Base-by-base conservation (phyloP, 2,888 invertebrate species). In the Arrhopalites spinosus region DNA sequence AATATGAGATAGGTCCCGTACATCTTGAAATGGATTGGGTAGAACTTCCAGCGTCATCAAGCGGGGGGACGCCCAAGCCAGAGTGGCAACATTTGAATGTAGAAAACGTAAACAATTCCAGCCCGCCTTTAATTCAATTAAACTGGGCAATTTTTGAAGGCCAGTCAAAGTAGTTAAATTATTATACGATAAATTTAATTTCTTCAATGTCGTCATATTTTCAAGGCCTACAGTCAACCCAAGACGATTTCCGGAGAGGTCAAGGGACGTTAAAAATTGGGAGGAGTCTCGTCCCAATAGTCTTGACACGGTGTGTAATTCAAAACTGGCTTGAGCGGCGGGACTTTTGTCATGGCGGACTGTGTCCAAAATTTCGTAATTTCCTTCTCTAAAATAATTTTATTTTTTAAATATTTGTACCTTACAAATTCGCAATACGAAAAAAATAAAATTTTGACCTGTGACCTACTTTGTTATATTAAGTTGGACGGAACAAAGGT, bases 1-100 rank as follows among this genome's bases (percentile, higher is more conserved):
- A 63, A 83, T 80, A 56, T 83, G 81, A 8, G 78, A 73, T 27
- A 79, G 78, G 64, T 83, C 83, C 2, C 81, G 70, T 53, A 83
- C 74, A 70, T 83, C 82, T 79, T 80, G 80, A 63, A 83, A 83
- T 5, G 83, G 81, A 77, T 83, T 83, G 0, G 83, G 83, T 13
- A 83, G 72, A 29, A 83, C 69, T 70, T 82, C 81, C 27, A 81
- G 43, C 13, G 78, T 78, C 47, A 75, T 69, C 13, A 83, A 45
- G 17, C 78, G 68, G 7, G 80, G 80, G 0, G 79, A 76, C n/a
- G 78, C 80, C 77, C 78, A 78, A n/a, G 80, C 72, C 8, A 83
- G 50, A 2, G 81, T 80, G 1, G 71, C 69, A 25, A 80, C 74
- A 61, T 79, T 83, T 11, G 81, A 80, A 59, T 80, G 81, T 0